phyloP scores from a whole-genome alignment of 2,113 vertebrate genomes.

The Oxyura jamaicensis region DNA sequence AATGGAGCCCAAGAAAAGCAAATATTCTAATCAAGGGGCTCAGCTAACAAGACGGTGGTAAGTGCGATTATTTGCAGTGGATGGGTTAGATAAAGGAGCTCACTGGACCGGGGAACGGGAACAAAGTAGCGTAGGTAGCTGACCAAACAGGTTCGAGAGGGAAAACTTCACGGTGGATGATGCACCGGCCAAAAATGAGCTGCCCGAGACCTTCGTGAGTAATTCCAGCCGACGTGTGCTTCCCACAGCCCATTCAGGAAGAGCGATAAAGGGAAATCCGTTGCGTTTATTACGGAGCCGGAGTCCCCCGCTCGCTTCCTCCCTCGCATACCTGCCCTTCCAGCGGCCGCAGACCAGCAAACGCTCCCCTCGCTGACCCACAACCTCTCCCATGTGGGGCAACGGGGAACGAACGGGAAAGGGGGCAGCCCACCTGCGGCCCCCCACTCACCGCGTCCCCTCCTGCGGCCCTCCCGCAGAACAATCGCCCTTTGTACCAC shows the following conservation, averaged over 20 bases:
- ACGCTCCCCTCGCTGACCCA: not conserved
- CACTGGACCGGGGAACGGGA: slow-evolving; percentile 56
- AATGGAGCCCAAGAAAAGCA: slow-evolving; percentile 59
- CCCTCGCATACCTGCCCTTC: not conserved
- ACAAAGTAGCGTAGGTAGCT: slow-evolving; percentile 49
- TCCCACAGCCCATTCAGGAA: not conserved
- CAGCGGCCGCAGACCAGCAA: not conserved
- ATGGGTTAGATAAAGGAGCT: slow-evolving; percentile 67
- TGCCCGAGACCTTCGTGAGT: not conserved
- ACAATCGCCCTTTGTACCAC: slow-evolving; percentile 59
- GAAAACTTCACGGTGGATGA: not conserved
- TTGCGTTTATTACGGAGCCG: not conserved
- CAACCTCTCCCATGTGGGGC: not conserved
- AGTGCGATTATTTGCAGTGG: slow-evolving; percentile 68
- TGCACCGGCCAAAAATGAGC: slow-evolving; percentile 24
- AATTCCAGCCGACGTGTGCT: not conserved
- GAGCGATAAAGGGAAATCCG: not conserved
- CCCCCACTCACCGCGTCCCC: not conserved
- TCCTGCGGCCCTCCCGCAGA: not conserved
- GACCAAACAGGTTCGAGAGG: slow-evolving; percentile 62
- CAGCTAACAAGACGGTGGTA: slow-evolving; percentile 3
- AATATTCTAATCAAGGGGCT: slow-evolving; percentile 50
- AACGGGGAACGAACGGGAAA: not conserved
- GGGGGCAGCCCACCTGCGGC: not conserved
- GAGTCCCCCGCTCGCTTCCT: not conserved